Base-by-base conservation (phyloP, 1,140 invertebrate genomes). In the Tribolium madens region DNA sequence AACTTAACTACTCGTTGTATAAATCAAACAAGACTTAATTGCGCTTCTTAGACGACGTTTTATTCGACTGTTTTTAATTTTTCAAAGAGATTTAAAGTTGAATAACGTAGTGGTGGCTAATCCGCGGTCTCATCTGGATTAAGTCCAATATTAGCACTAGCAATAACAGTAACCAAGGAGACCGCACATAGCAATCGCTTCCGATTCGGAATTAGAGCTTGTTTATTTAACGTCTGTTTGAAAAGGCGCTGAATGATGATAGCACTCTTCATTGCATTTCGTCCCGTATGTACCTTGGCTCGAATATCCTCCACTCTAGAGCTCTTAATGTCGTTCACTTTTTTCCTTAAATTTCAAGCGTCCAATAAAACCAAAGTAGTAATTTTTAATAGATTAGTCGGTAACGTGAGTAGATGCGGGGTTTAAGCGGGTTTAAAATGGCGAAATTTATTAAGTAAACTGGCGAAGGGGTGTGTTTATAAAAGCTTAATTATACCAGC, bases 81-180 rank as follows among this genome's bases (percentile, higher is more conserved):
- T 48, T 14, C 18, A 26, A 48, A 71, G 17, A 36, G 47, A 71
- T 71, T 47, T 46, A 26, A 64, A 64, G 57, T 64, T 47, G 50
- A 60, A 68, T 75, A 64, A 68, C 74, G 57, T 52, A 18, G 48
- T 33, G 53, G 74, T 75, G 53, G 53, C n/a, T 75, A 75, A 75
- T 75, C 74, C 48, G 73, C 53, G 73, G 73, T 75, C 57, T 75
- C 57, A 50, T 68, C 64, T 68, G 74, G 74, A 75, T 75, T 75
- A 75, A 21, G 57, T 75, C 48, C 74, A 75, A 75, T 75, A 75
- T 75, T 75, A 75, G 74, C 74, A 68, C 42, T 68, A 68, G 74
- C 53, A 75, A 75, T 75, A 75, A 52, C 74, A 48, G 74, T 75
- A 47, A 75, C 74, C 74, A 48, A 75, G 74, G 74, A 68, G 53